Evolutionary conservation across 2,797 vertebrate genomes (phyloP).

Genomic region (Sebastes dallii): DNA sequence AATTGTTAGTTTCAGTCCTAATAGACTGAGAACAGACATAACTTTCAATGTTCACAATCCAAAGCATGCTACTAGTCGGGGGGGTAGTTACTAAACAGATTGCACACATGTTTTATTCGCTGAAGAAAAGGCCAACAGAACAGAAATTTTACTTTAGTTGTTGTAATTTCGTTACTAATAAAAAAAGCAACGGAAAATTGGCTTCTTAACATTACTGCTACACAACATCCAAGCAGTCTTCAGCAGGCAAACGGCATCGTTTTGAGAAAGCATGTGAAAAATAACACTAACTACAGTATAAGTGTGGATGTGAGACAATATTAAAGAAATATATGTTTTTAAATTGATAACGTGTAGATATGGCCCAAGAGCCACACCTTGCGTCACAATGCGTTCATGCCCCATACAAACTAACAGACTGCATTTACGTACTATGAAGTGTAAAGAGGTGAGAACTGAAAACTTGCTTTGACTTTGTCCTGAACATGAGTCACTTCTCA

Average conservation of each 20-base stretch:
- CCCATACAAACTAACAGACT: not conserved
- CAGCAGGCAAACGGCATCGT: not conserved
- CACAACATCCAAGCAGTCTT: not conserved
- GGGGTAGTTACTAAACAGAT: not conserved
- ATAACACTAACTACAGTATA: not conserved
- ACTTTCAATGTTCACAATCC: not conserved
- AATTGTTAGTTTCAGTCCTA: not conserved
- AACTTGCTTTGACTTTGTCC: constrained; percentile 3
- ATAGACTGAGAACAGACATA: not conserved
- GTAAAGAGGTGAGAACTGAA: constrained; percentile 1
- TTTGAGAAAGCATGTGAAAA: not conserved
- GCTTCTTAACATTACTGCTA: not conserved
- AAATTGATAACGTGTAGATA: not conserved
- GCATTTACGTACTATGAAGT: not conserved
- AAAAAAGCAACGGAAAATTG: not conserved
- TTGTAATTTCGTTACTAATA: not conserved
- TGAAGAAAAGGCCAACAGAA: not conserved
- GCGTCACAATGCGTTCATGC: not conserved
- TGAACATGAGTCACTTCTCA: constrained; percentile 17
- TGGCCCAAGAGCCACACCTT: not conserved
- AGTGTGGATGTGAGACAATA: not conserved
- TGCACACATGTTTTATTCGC: not conserved
- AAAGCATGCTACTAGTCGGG: not conserved
- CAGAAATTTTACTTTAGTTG: not conserved
- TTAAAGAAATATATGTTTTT: not conserved